Conservation (phyloP, 2,888 invertebrate species). For the Scaptomyza flava region DNA sequence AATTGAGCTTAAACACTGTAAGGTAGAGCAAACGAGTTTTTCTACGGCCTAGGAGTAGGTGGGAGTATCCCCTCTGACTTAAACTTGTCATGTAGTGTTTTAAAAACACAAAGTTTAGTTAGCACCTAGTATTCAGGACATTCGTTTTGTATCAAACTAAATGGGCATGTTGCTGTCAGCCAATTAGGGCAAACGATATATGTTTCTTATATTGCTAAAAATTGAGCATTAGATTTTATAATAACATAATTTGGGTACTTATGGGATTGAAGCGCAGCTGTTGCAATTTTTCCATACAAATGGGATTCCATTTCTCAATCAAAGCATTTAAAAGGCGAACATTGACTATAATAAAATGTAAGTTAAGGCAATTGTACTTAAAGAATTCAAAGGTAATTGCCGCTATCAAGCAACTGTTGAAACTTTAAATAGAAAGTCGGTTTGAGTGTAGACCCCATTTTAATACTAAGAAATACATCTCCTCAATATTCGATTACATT, state of each 20-base stretch:
- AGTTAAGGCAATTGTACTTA: background rate
- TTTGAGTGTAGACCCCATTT: too few relatives aligned
- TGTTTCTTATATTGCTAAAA: conserved; percentile 7
- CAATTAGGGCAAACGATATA: conserved; percentile 32
- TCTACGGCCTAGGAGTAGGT: background rate
- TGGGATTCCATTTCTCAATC: background rate
- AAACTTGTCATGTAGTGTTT: conserved; percentile 38
- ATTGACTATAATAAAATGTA: background rate
- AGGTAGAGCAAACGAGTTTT: conserved; percentile 3
- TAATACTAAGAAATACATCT: too few relatives aligned
- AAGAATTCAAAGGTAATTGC: background rate
- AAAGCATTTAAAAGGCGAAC: background rate
- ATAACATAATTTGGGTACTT: conserved; percentile 29
- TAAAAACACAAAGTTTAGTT: conserved; percentile 59
- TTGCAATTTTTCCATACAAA: conserved; percentile 2
- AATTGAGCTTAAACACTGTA: conserved; percentile 57
- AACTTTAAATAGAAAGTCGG: too few relatives aligned
- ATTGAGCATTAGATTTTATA: conserved; percentile 13
- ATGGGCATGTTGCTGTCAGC: conserved; percentile 34
- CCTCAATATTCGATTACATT: background rate
- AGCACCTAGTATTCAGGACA: conserved; percentile 11
- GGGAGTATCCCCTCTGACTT: conserved; percentile 8
- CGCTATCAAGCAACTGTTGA: too few relatives aligned
- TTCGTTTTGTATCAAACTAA: background rate
- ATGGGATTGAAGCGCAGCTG: conserved; percentile 35